Base-by-base conservation (phyloP, 2,113 vertebrate species). In the Piprites chloris region DNA sequence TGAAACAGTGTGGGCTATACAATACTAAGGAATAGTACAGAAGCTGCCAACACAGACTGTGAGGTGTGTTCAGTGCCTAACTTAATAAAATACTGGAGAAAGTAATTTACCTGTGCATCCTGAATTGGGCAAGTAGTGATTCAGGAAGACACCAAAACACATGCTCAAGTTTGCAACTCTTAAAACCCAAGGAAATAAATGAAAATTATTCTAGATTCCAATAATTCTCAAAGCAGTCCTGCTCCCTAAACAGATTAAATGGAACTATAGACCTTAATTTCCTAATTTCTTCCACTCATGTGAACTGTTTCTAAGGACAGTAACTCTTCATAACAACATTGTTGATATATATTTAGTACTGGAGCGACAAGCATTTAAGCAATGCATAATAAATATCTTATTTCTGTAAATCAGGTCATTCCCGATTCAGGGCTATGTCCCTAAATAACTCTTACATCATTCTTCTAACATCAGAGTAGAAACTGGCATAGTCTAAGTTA, bases 371-470 rank as follows among this genome's bases (percentile, higher is more conserved):
- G 61, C 61, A 87, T 81, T 88, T 88, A 86, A 94, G 85, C 33
- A 90, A 84, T 49, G 56, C 75, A 94, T 93, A 94, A 93, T 72
- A 79, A 87, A 94, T 84, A 0, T 66, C 59, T 88, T 92, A 84
- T 88, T 96, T 88, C 62, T 61, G 59, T 87, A 96, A 97, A 96
- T 39, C 79, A 67, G 90, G 88, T 86, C 95, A 95, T 75, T 94
- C 79, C 56, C 0, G 0, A 71, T 41, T 59, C 75, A 90, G 68
- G 72, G 30, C 85, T 88, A 63, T 3, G 44, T 86, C 85, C 75
- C 58, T 80, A 93, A 94, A 90, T 96, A 96, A 96, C 88, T 93
- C 88, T 95, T 94, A 86, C 76, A 95, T 90, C 95, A 93, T 26
- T 89, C 52, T 65, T 44, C 76, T 90, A 94, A 80, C 79, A 90